Percentiles rank a stretch among this genome's conserved stretches.
Evolutionary conservation across 2,888 invertebrate genomes (phyloP).

Genomic region (Tolmerus cingulatus): DNA sequence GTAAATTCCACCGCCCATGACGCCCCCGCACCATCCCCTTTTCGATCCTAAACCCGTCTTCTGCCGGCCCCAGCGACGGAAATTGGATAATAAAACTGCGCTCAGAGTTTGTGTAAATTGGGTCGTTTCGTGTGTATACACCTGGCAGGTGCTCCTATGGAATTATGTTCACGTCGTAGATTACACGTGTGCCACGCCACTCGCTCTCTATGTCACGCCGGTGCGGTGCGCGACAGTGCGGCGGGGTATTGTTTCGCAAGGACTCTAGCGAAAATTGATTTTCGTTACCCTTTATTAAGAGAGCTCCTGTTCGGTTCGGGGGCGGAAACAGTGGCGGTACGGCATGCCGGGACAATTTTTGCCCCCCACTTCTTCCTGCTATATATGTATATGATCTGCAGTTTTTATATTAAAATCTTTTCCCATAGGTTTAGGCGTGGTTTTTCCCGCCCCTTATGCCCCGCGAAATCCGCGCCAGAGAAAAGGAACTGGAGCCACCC

Average conservation of each 20-base stretch:
- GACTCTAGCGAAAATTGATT: slow-evolving; percentile 27
- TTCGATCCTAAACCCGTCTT: not conserved
- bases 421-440: not conserved
- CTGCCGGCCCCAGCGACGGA: slow-evolving; percentile 5
- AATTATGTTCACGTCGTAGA: slow-evolving; percentile 35
- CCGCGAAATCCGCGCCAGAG: not conserved
- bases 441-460: not conserved
- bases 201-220: not conserved
- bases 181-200: slow-evolving; percentile 17
- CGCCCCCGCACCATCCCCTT: not conserved
- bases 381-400: not conserved
- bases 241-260: not conserved
- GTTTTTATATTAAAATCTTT: not conserved
- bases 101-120: slow-evolving; percentile 38
- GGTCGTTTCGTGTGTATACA: slow-evolving; percentile 37
- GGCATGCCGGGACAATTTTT: no score
- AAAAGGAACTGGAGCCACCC: not conserved
- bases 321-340: not conserved
- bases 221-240: not conserved
- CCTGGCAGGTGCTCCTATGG: slow-evolving; percentile 5
- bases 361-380: not conserved
- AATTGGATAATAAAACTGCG: slow-evolving; percentile 37
- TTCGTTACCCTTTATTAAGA: slow-evolving; percentile 31
- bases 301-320: not conserved
- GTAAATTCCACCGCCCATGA: not conserved